phyloP scores from a whole-genome alignment of 2,113 vertebrate genomes.

The Pseudorasbora parva region DNA sequence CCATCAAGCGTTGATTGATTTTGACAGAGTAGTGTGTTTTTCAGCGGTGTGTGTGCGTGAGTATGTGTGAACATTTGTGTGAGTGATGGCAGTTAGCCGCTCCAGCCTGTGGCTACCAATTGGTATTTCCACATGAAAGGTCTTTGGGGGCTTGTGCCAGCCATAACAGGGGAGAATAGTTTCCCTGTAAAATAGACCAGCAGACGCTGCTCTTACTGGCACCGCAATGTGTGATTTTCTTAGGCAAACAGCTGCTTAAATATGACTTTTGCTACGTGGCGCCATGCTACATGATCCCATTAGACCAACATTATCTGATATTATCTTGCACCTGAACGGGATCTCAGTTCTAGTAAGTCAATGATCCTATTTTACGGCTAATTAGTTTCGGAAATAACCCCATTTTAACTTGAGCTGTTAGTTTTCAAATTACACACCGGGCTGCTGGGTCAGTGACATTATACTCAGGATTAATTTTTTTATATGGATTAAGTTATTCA shows the following conservation, averaged over 20 bases:
- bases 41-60: background rate
- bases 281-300: slow-evolving; percentile 2
- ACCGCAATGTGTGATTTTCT: slow-evolving; percentile 16
- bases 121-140: slow-evolving; percentile 33
- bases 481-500: background rate
- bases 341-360: background rate
- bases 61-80: slow-evolving; percentile 9
- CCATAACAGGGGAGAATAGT: slow-evolving; percentile 30
- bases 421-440: background rate
- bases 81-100: slow-evolving; percentile 17
- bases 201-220: slow-evolving; percentile 32
- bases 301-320: slow-evolving; percentile 9
- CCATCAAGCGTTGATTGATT: slow-evolving; percentile 14
- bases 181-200: slow-evolving; percentile 41
- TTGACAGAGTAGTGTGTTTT: slow-evolving; percentile 19
- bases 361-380: slow-evolving; percentile 15
- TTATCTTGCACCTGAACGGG: slow-evolving; percentile 11
- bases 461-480: background rate
- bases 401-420: background rate
- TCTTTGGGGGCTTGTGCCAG: slow-evolving; percentile 24
- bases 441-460: background rate
- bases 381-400: background rate
- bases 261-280: slow-evolving; percentile 22
- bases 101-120: slow-evolving; percentile 28
- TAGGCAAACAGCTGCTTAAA: slow-evolving; percentile 16